A percentile compares a stretch with the other conserved stretches of the same genome.
Evolutionary conservation across 1,140 invertebrate species (phyloP).

Genomic region (Diorhabda sublineata): DNA sequence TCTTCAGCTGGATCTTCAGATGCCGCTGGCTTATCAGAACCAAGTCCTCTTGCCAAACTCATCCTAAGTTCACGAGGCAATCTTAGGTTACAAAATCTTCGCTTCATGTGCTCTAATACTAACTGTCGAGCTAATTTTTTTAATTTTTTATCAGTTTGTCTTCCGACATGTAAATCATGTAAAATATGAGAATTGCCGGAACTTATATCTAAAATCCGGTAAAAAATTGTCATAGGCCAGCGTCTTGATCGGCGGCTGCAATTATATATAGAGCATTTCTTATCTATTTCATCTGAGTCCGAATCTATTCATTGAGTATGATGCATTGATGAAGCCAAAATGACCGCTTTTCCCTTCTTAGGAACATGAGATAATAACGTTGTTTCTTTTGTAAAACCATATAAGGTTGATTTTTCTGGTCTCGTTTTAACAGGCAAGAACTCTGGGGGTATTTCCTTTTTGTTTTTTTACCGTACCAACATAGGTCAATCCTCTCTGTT

Average conservation of each 20-base stretch:
- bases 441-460: background rate
- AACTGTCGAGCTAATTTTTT: no score
- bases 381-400: background rate
- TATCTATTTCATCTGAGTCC: background rate
- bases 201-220: background rate
- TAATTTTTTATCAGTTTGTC: no score
- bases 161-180: background rate
- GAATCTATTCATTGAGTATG: background rate
- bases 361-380: background rate
- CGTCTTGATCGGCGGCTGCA: background rate
- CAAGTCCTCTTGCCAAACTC: no score
- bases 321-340: background rate
- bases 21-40: no score
- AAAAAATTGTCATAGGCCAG: background rate
- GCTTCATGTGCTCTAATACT: no score
- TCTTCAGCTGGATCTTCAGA: no score
- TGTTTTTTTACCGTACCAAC: no score
- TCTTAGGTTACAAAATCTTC: no score
- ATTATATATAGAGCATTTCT: background rate
- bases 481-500: no score
- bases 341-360: background rate
- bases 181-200: background rate
- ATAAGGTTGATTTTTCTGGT: background rate
- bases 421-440: background rate
- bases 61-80: no score